These are phyloP conservation scores for Aphidius ervi DNA, from an alignment of 1,140 invertebrate genomes.

Conservation along the genomic window DNA sequence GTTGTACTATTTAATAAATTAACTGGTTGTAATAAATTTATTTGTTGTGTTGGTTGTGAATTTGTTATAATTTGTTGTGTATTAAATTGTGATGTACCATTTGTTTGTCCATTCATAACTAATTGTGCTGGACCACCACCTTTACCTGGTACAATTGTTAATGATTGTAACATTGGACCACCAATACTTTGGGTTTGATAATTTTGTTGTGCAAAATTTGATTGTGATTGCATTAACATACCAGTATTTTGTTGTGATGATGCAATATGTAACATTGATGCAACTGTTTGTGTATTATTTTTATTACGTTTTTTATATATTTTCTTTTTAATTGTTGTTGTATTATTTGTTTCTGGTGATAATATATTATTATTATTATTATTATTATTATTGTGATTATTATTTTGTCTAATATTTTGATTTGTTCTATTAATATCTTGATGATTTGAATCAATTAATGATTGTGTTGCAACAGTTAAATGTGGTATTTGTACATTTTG, in stretches of 20 bases:
- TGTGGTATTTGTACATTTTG: slow-evolving; percentile 66
- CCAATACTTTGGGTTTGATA: slow-evolving; percentile 46
- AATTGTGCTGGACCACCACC: slow-evolving; percentile 65
- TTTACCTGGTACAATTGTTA: slow-evolving; percentile 73
- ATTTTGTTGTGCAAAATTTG: slow-evolving; percentile 51
- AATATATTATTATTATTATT: slow-evolving; percentile 58
- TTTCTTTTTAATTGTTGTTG: slow-evolving; percentile 55
- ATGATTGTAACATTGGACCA: slow-evolving; percentile 67
- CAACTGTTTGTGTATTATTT: slow-evolving; percentile 64
- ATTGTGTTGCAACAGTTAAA: slow-evolving; percentile 56
- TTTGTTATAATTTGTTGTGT: slow-evolving; percentile 67
- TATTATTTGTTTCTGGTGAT: slow-evolving; percentile 61
- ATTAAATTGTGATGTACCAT: slow-evolving; percentile 58
- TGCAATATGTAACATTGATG: slow-evolving; percentile 70
- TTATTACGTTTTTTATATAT: slow-evolving; percentile 69
- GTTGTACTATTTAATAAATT: slow-evolving; percentile 70
- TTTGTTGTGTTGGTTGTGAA: slow-evolving; percentile 69
- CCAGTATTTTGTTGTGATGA: slow-evolving; percentile 59
- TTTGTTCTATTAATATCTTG: slow-evolving; percentile 52
- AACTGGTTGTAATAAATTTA: slow-evolving; percentile 75
- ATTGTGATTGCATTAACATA: slow-evolving; percentile 48
- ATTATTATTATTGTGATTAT: too few relatives aligned
- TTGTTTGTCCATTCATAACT: slow-evolving; percentile 66
- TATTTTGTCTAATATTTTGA: slow-evolving; percentile 43
- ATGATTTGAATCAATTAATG: slow-evolving; percentile 48